A percentile compares a stretch with the other conserved stretches of the same genome.
phyloP scores from a whole-genome alignment of 2,113 vertebrate genomes.

The Galeopterus variegatus region DNA sequence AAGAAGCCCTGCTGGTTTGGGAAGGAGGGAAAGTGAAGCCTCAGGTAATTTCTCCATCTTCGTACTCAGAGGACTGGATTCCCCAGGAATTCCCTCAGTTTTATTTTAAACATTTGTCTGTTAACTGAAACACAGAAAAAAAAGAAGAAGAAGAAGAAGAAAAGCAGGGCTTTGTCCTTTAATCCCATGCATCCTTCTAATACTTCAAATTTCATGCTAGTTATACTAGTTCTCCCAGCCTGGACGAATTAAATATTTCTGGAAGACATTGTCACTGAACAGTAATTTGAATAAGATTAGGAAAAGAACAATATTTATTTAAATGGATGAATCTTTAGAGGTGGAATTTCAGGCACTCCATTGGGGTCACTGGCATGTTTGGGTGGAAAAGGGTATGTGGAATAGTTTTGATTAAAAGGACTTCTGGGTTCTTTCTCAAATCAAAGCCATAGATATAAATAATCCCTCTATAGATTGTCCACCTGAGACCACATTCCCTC shows the following conservation, averaged over 20 bases:
- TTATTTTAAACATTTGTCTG: background rate
- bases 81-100: background rate
- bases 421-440: background rate
- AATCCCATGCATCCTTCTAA: background rate
- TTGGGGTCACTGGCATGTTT: background rate
- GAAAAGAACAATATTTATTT: background rate
- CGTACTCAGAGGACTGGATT: background rate
- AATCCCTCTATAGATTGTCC: too few species aligned
- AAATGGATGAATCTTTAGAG: background rate
- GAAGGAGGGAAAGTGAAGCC: background rate
- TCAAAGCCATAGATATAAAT: background rate
- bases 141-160: background rate
- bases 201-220: background rate
- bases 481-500: background rate
- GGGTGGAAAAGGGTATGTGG: rapidly evolving
- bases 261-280: background rate
- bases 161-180: background rate
- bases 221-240: background rate
- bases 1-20: background rate
- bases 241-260: background rate
- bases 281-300: background rate
- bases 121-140: background rate
- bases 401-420: background rate
- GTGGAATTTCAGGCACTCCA: background rate
- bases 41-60: background rate